phyloP scores from a whole-genome alignment of 1,140 invertebrate species.

The Magallana gigas region DNA sequence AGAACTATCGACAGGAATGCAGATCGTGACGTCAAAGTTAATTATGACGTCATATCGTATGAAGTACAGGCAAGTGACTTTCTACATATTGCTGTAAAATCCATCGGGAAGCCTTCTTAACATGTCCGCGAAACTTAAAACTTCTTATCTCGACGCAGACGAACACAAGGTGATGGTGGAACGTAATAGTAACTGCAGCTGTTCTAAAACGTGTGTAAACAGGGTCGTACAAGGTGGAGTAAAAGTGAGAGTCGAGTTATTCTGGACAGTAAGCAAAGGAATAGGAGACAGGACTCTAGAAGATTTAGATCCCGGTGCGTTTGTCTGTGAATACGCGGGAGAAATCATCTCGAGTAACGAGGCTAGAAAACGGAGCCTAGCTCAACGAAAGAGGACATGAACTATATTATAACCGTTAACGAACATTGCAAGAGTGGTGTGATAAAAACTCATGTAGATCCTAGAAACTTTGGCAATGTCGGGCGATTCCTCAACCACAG shows the following conservation, averaged over 20 bases:
- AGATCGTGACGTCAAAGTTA: no score
- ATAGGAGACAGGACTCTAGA: constrained; percentile 85
- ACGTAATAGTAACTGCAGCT: constrained; percentile 85
- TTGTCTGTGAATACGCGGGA: constrained; percentile 96
- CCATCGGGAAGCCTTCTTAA: no score
- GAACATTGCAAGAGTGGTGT: constrained; percentile 83
- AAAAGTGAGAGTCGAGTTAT: constrained; percentile 82
- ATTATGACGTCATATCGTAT: no score
- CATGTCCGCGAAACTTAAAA: no score
- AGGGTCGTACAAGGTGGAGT: constrained; percentile 87
- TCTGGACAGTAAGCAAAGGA: constrained; percentile 83
- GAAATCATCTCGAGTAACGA: constrained; percentile 88
- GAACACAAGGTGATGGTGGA: constrained; percentile 83
- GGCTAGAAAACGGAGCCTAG: constrained; percentile 81
- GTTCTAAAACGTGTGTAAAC: constrained; percentile 83
- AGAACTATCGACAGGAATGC: no score
- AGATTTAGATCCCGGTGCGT: constrained; percentile 84
- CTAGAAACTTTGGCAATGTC: constrained; percentile 89
- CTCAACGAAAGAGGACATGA: constrained; percentile 80
- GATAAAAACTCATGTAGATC: constrained; percentile 88
- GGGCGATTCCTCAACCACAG: constrained; percentile 95
- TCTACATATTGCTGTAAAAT: no score
- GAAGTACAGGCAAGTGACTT: no score
- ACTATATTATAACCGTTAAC: constrained; percentile 91
- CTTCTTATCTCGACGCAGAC: background rate